Percentiles rank a stretch among this genome's conserved stretches.
Evolutionary conservation across 2,113 vertebrate species (phyloP).

Genomic region (Cyanocitta stelleri): DNA sequence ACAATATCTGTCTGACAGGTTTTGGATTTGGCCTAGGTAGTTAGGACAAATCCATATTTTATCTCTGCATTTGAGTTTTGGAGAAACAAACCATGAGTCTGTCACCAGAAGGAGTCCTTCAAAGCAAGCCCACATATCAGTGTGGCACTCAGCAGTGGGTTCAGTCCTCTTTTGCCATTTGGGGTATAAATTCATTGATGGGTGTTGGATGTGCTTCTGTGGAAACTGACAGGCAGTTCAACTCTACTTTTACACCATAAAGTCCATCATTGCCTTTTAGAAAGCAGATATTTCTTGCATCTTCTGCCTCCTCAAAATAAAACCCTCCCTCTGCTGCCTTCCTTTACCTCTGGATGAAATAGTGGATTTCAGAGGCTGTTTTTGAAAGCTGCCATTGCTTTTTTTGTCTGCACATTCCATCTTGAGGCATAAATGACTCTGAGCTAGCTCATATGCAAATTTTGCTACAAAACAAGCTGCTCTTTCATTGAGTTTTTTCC

Average conservation of each 20-base stretch:
- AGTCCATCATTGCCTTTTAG: neutral
- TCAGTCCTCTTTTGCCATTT: neutral
- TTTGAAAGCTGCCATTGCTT: neutral
- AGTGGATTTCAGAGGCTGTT: neutral
- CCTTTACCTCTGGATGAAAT: neutral
- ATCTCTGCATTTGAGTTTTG: neutral
- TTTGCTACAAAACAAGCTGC: neutral
- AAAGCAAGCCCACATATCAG: neutral
- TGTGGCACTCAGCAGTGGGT: neutral
- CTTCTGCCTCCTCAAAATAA: neutral
- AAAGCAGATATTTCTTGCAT: neutral
- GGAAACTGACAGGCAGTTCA: neutral
- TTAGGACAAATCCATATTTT: neutral
- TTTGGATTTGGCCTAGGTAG: neutral
- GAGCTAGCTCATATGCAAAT: neutral
- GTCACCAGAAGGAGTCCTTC: neutral
- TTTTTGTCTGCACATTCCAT: neutral
- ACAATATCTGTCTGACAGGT: neutral
- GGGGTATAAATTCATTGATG: neutral
- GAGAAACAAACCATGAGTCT: neutral
- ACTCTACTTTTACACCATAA: neutral
- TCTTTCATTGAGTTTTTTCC: neutral
- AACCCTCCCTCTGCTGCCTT: neutral
- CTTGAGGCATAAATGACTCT: neutral
- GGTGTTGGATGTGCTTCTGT: neutral